Conservation (phyloP, 2,113 vertebrate genomes). For the Rhynchomys soricoides region DNA sequence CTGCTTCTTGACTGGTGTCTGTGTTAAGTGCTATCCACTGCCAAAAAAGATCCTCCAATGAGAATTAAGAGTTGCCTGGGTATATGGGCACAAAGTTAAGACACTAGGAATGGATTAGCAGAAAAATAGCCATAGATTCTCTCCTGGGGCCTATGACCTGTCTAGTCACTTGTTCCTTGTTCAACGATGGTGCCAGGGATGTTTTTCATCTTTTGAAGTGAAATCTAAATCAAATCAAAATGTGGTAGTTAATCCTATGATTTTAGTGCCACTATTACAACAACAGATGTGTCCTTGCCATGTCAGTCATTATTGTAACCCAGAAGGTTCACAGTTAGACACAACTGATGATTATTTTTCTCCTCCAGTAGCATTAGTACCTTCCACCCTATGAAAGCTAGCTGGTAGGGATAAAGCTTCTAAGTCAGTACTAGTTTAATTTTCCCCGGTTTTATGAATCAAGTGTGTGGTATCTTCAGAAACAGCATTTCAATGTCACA, state of each 20-base stretch:
- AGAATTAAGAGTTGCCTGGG: background rate
- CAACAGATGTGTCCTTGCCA: background rate
- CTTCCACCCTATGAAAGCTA: background rate
- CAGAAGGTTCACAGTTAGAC: background rate
- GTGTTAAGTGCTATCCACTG: background rate
- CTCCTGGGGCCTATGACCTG: fast-evolving
- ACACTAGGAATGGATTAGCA: background rate
- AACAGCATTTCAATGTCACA: background rate
- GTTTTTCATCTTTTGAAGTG: background rate
- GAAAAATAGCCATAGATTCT: background rate
- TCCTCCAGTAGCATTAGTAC: background rate
- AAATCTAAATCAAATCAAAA: background rate
- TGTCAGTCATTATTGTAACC: background rate
- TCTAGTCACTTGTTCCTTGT: background rate
- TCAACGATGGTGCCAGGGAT: background rate
- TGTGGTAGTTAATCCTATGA: background rate
- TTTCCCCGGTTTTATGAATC: background rate
- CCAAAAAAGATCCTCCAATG: background rate
- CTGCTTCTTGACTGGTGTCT: background rate
- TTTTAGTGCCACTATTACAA: background rate
- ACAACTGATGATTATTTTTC: background rate
- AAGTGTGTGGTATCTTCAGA: background rate
- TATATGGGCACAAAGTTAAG: background rate
- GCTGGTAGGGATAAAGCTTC: no score
- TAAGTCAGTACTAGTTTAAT: background rate